These are phyloP conservation scores for Eriocheir sinensis DNA, from an alignment of 1,140 invertebrate genomes.

Conservation along the genomic window DNA sequence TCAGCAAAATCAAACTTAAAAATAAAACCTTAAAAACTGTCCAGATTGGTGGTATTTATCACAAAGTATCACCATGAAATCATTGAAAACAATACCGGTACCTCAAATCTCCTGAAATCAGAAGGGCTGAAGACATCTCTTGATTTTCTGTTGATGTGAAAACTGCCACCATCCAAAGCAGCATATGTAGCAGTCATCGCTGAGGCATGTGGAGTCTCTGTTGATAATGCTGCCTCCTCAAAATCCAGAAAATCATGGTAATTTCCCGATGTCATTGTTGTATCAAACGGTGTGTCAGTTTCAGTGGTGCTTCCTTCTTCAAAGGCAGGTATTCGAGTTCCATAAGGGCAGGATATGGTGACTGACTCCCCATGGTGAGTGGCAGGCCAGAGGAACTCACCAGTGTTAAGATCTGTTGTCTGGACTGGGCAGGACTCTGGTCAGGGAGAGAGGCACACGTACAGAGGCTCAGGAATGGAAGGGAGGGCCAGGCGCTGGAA, in stretches of 20 bases:
- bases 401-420: conserved; percentile 78
- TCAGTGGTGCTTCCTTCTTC: conserved; percentile 79
- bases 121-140: conserved; percentile 23
- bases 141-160: conserved; percentile 49
- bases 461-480: conserved; percentile 57
- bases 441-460: conserved; percentile 71
- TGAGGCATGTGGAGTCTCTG: neutral
- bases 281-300: too few species aligned
- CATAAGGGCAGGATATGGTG: conserved; percentile 80
- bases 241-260: neutral
- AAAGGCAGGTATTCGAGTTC: conserved; percentile 78
- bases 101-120: neutral
- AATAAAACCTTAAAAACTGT: too few species aligned
- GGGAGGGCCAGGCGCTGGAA: neutral
- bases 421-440: conserved; percentile 80
- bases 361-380: conserved; percentile 79
- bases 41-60: too few species aligned
- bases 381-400: conserved; percentile 80
- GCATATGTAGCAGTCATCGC: neutral
- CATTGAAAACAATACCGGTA: neutral
- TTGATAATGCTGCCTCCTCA: conserved; percentile 7
- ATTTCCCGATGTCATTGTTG: neutral
- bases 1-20: too few species aligned
- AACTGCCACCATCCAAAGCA: conserved; percentile 54
- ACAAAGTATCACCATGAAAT: neutral